Evolutionary conservation across 2,888 invertebrate genomes (phyloP), one percentile per base, ranked within the genome.

Genomic region (Leptopilina syphax): DNA sequence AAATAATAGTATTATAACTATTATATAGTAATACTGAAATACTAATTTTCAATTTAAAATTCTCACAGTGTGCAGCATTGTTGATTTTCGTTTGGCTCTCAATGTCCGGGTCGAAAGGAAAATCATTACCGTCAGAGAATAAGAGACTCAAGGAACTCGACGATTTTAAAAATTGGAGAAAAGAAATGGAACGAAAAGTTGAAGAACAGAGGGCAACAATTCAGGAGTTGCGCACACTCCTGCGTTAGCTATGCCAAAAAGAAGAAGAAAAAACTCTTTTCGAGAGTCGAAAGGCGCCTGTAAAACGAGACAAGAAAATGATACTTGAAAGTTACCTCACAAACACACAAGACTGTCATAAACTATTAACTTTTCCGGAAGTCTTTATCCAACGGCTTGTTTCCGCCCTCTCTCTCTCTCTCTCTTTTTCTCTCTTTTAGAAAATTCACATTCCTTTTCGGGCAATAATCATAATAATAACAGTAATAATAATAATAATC

Each of bases 11-110:
- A 18, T 18, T 18, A 18, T 18, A 18, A 18, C 18, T 18, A 18
- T 18, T 18, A 18, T 18, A 18, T 18, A 18, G 18, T 18, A 18
- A 18, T 18, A 18, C 18, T 18, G 18, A 18, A 18, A 18, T 18
- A 18, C 18, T 18, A 18, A 18, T 18, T 18, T 18, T 18, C 18
- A 18, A 18, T 18, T 18, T 18, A 18, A 18, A 18, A 18, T 65
- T 77, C 79, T 63, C 50, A 66, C 81, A 87, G 87, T 54, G 81
- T 47, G 80, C 86, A n/a, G 80, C 87, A 57, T 87, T 87, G 68
- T 57, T 76, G 1, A 82, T 87, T 8, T 81, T 87, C 24, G 80
- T 83, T 24, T 27, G 79, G 41, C 78, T 84, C 18, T 77, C 86
- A 41, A 78, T 81, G 6, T 77, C 83, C 47, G 87, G 88, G 24